A percentile compares a stretch with the other conserved stretches of the same genome.
phyloP scores from a whole-genome alignment of 2,113 vertebrate species.

The Ciconia maguari region DNA sequence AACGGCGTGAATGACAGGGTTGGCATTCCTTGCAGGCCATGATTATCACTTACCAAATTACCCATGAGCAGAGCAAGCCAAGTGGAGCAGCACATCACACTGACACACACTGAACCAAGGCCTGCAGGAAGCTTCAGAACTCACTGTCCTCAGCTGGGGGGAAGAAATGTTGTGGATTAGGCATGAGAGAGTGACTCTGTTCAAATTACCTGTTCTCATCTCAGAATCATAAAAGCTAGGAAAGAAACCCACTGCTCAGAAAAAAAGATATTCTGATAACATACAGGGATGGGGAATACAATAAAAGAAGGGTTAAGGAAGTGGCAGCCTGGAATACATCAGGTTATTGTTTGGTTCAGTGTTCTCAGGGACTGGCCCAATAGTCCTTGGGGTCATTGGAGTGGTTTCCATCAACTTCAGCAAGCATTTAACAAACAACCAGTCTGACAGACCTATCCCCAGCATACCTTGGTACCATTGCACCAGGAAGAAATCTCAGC shows the following conservation, averaged over 20 bases:
- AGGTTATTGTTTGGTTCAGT: background rate
- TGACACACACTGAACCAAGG: background rate
- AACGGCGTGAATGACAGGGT: background rate
- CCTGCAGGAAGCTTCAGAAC: slow-evolving; percentile 3
- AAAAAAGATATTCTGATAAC: background rate
- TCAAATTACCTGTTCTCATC: slow-evolving; percentile 25
- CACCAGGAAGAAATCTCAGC: background rate
- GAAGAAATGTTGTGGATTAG: background rate
- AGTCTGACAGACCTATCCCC: background rate
- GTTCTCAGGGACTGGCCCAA: background rate
- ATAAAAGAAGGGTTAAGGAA: slow-evolving; percentile 1
- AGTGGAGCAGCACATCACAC: slow-evolving; percentile 28
- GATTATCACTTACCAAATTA: slow-evolving; percentile 43
- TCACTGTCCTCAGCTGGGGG: background rate
- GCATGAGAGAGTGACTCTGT: background rate
- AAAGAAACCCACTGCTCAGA: background rate
- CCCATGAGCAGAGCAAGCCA: background rate
- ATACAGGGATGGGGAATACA: background rate
- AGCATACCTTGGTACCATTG: background rate
- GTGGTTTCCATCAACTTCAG: background rate
- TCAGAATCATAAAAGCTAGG: background rate
- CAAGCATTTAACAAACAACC: background rate
- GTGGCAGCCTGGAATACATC: background rate
- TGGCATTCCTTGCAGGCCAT: slow-evolving; percentile 37
- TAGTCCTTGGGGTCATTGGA: background rate